Base-by-base conservation (phyloP, 2,888 invertebrate species). In the Caenorhabditis panamensis region DNA sequence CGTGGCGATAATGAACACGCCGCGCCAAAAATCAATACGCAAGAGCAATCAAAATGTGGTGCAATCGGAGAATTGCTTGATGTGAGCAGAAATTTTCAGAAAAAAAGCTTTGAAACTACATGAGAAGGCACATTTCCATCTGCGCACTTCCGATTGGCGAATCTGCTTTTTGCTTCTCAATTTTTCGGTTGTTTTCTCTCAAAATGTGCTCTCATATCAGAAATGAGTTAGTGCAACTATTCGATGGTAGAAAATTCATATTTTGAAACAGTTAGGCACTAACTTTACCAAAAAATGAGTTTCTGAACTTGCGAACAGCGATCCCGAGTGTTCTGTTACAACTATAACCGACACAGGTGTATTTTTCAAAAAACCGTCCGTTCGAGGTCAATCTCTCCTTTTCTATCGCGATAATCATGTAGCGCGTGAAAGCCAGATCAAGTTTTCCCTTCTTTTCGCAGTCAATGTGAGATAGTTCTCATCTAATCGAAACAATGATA, bases 371-470 rank as follows among this genome's bases (percentile, higher is more conserved):
- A 47, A 47, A 20, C 11, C 47, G 6, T 18, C 47, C 18, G 44
- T 9, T 47, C 47, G 47, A 47, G 47, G 47, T 47, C 47, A 47
- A 47, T 18, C 18, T 47, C 20, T 47, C 53, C 0, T 37, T 41
- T 26, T 41, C 44, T 47, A 68, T 58, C 67, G 58, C 67, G 31
- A 68, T 18, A 47, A 47, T 47, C 67, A 58, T 47, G 26, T 28
- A 28, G 28, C 28, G 51, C 49, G 47, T 68, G 67, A 58, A 66
- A 56, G 20, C 44, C 58, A 68, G 47, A 68, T 58, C 67, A 68
- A 68, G 58, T 58, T 68, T 68, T 68, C 47, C 49, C 16, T 31
- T 44, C 56, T 26, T 31, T 18, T 41, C 18, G 44, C 22, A 56
- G 54, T 41, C 26, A 22, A 56, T 56, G 41, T 56, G 13, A 67